Conservation (phyloP, 2,113 vertebrate genomes). For the Strix aluco region DNA sequence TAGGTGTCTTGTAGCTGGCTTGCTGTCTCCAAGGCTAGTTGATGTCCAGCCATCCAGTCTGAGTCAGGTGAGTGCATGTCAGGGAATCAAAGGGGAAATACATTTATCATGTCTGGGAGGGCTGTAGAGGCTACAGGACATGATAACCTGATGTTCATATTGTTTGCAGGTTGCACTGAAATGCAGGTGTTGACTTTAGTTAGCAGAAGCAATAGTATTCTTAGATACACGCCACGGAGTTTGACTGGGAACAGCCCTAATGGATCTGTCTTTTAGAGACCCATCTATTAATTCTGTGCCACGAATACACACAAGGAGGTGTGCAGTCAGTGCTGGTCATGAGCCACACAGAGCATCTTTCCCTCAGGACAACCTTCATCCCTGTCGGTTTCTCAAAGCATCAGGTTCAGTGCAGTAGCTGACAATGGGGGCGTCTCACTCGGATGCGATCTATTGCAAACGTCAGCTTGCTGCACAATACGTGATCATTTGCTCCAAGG, state of each 20-base stretch:
- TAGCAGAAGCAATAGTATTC: neutral
- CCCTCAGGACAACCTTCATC: neutral
- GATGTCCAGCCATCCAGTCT: constrained; percentile 87
- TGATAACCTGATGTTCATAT: neutral
- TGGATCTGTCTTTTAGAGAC: neutral
- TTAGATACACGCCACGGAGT: neutral
- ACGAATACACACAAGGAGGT: accelerated
- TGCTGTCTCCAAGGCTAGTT: constrained; percentile 85
- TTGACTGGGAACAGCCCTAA: neutral
- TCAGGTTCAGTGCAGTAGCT: neutral
- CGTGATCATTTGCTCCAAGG: neutral
- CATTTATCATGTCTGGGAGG: neutral
- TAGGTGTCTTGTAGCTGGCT: constrained; percentile 90
- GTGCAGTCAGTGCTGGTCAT: neutral
- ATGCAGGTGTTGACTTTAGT: neutral
- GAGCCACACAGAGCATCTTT: neutral
- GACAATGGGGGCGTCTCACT: neutral
- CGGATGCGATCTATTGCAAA: neutral
- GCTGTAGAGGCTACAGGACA: neutral
- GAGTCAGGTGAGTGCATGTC: constrained; percentile 78
- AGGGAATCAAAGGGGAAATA: neutral
- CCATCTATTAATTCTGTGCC: accelerated
- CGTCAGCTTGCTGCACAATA: neutral
- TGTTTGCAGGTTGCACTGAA: neutral
- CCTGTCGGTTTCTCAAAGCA: neutral